Base-by-base conservation (phyloP, 2,113 vertebrate genomes). In the Panthera uncia region DNA sequence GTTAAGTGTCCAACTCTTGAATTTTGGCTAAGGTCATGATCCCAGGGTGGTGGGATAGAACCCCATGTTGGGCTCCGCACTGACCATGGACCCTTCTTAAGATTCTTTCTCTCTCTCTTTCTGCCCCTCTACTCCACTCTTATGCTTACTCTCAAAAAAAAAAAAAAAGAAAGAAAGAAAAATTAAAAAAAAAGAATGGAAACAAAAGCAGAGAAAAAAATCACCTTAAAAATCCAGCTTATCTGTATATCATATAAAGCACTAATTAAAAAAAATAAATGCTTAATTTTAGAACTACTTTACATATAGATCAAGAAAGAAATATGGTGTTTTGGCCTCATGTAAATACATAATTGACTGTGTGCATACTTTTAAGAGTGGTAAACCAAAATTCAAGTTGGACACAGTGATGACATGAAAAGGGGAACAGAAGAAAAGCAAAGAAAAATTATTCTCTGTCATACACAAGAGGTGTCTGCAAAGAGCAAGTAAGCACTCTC, bases 181-280 rank as follows among this genome's bases (percentile, higher is more conserved):
- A 61, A 9, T 23, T 9, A 9, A 25, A 7, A 25, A 0, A 63
- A 63, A 48, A 45, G 38, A 88, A 94, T 4, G 92, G 19, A 96
- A 97, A 82, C 0, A 15, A 95, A 94, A 84, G 12, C 23, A 66
- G 45, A 45, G n/a, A 4, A 36, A 45, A 78, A 95, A 87, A 25
- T 74, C 10, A n/a, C 31, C 38, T 63, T 79, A 83, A 93, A 95
- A 92, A 80, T 80, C 3, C 15, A 91, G 19, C 3, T 88, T 38
- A 88, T 16, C 21, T 95, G 1, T 69, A 65, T 1, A 48, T 65
- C 16, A 78, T 66, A 89, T 66, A 65, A 90, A 89, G 79, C 41
- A 89, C 29, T 52, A 94, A 74, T 63, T 94, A 55, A 66, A 50
- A 94, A 31, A 92, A 48, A 82, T 29, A 88, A 89, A 76, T 89